phyloP scores from a whole-genome alignment of 2,888 invertebrate genomes.

The Theretra japonica region DNA sequence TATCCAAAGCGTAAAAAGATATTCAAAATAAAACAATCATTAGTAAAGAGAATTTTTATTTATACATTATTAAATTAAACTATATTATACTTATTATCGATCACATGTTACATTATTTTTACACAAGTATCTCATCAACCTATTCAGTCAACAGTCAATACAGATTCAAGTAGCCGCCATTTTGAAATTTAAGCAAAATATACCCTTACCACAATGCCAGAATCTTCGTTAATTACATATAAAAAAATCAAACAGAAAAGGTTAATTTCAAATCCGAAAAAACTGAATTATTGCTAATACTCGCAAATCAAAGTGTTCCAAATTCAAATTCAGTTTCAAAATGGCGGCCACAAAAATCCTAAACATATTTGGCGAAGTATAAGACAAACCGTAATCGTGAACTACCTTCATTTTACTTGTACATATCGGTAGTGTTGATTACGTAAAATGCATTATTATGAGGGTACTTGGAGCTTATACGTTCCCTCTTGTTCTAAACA shows the following conservation, averaged over 20 bases:
- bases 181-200: background rate
- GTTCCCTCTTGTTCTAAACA: too few species aligned
- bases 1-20: background rate
- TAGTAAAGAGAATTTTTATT: slow-evolving; percentile 28
- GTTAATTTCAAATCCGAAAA: background rate
- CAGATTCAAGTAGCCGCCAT: background rate
- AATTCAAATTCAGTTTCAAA: background rate
- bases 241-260: background rate
- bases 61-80: slow-evolving; percentile 18
- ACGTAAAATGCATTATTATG: too few species aligned
- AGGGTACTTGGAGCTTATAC: too few species aligned
- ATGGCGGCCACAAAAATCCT: background rate
- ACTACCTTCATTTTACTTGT: background rate
- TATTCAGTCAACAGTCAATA: slow-evolving; percentile 31
- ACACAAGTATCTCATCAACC: slow-evolving; percentile 33
- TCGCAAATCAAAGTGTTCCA: background rate
- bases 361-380: background rate
- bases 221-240: background rate
- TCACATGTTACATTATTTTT: slow-evolving; percentile 18
- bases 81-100: slow-evolving; percentile 15
- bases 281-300: background rate
- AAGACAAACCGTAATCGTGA: background rate
- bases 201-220: background rate
- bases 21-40: background rate
- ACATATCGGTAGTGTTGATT: background rate